Base-by-base conservation (phyloP, 2,797 vertebrate species). In the Sciurus carolinensis region DNA sequence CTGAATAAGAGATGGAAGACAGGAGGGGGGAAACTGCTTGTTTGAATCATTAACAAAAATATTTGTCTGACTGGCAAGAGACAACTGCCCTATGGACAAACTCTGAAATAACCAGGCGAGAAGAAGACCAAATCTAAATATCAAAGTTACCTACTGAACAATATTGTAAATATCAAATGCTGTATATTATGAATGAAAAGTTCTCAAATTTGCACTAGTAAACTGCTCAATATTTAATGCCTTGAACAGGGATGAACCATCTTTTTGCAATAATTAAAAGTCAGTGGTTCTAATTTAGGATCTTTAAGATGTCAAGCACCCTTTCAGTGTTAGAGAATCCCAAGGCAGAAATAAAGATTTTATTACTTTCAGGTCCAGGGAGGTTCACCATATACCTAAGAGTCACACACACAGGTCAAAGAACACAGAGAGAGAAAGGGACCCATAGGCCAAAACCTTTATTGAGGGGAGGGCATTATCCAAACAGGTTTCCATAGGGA, bases 101-200 rank as follows among this genome's bases (percentile, higher is more conserved):
- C 14, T 20, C 50, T 66, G 73, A 94, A 83, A 66, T 71, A 94
- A 81, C 44, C n/a, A 89, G 26, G 47, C 22, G 52, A 96, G 75
- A 94, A 57, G 18, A 73, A 84, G 91, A 30, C 33, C 47, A 47
- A 90, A 69, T 66, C 88, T 82, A 94, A 73, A 62, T 26, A 79
- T 77, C 42, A 80, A 36, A 77, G 1, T 28, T 50, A 73, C 5
- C 15, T 84, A n/a, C 24, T 93, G 36, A 93, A 39, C 8, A 64
- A 7, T 10, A 24, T 36, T 47, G 8, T 64, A 72, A 73, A 77
- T 71, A 66, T 20, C 44, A 92, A 87, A 72, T 44, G 3, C 8
- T 26, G 39, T 24, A 20, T 73, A 71, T 22, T 59, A 52, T 81
- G 15, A 72, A 71, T 69, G 39, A 36, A 39, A 91, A 90, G 24